Conservation (phyloP, 1,140 invertebrate species). For the Oedothorax gibbosus region DNA sequence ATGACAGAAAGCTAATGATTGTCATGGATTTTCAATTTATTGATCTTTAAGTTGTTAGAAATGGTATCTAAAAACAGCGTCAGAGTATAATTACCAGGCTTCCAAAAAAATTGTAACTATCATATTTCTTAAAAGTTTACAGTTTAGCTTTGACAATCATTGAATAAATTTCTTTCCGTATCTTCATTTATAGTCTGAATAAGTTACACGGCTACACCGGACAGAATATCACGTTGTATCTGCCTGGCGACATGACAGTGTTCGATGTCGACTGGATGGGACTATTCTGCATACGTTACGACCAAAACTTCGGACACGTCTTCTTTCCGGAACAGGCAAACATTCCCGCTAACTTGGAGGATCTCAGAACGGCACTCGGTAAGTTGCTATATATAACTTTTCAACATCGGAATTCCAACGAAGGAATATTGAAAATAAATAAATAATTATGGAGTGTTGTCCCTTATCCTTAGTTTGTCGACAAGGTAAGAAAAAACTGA, state of each 20-base stretch:
- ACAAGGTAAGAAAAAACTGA: no score
- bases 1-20: no score
- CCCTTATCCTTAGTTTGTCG: no score
- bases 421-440: neutral
- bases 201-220: constrained; percentile 78
- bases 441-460: no score
- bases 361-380: constrained; percentile 16
- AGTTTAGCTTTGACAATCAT: neutral
- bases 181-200: constrained; percentile 74
- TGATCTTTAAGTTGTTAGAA: neutral
- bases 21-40: no score
- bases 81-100: neutral
- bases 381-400: neutral
- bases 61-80: neutral
- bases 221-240: constrained; percentile 80
- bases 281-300: constrained; percentile 80
- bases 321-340: constrained; percentile 84
- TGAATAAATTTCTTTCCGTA: neutral
- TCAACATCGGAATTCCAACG: neutral
- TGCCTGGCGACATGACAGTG: constrained; percentile 86
- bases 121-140: no score
- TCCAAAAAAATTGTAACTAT: no score
- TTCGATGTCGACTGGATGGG: constrained; percentile 89
- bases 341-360: constrained; percentile 73
- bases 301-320: constrained; percentile 81